phyloP scores from a whole-genome alignment of 2,888 invertebrate species.

The Dinocampus coccinellae region DNA sequence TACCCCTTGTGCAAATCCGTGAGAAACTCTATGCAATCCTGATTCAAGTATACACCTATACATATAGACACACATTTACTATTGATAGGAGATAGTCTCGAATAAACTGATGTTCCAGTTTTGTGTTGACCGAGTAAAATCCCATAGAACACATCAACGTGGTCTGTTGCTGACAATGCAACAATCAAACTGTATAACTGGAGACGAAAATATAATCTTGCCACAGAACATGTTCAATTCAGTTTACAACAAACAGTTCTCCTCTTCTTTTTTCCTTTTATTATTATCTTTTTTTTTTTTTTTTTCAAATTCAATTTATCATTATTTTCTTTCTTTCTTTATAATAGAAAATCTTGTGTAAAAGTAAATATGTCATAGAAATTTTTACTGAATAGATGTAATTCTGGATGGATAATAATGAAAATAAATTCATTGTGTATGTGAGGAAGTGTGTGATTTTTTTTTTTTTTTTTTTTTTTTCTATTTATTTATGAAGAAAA shows the following conservation, averaged over 20 bases:
- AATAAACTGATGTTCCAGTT: constrained; percentile 1
- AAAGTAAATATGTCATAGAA: too few species aligned
- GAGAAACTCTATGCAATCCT: constrained; percentile 1
- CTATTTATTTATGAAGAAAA: too few species aligned
- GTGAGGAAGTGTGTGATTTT: too few species aligned
- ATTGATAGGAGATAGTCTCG: constrained; percentile 2
- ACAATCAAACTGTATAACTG: not conserved
- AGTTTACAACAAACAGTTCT: not conserved
- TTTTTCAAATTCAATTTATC: too few species aligned
- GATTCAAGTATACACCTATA: not conserved
- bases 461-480: too few species aligned
- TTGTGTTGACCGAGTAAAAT: constrained; percentile 8
- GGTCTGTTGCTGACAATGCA: constrained; percentile 4
- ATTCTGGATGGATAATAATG: too few species aligned
- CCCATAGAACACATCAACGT: not conserved
- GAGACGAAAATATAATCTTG: not conserved
- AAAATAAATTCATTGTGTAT: too few species aligned
- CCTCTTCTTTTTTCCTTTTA: not conserved
- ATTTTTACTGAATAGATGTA: too few species aligned
- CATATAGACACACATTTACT: not conserved
- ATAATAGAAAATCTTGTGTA: not conserved
- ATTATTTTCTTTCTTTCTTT: too few species aligned
- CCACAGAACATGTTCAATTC: not conserved
- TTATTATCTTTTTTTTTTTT: not conserved
- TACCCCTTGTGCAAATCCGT: not conserved